Percentiles rank a stretch among this genome's conserved stretches.
Conservation (phyloP, 37 sponge, comb jelly and placozoan species). For the Hormiphora californensis region DNA sequence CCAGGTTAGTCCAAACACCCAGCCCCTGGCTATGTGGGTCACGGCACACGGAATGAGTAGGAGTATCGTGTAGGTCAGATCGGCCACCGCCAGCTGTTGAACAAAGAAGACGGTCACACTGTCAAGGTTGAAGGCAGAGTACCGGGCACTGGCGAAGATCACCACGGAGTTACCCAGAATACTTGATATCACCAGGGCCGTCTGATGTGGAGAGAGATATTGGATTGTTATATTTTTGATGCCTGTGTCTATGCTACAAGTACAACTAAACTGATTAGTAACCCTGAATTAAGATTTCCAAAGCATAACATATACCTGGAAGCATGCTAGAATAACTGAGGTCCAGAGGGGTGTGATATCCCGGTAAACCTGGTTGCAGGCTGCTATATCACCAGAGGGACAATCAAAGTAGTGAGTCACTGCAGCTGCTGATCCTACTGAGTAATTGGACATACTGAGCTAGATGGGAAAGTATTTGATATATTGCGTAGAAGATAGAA, state of each 20-base stretch:
- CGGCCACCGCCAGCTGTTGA: constrained; percentile 20
- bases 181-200: neutral
- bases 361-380: neutral
- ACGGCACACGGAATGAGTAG: neutral
- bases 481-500: no score
- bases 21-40: neutral
- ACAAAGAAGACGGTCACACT: constrained; percentile 15
- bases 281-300: no score
- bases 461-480: no score
- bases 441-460: no score
- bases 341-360: neutral
- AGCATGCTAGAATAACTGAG: neutral
- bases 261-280: no score
- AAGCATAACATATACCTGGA: no score
- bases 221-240: no score
- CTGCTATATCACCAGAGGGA: neutral
- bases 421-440: no score
- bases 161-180: neutral
- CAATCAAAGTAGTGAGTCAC: no score
- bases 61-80: neutral
- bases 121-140: constrained; percentile 27
- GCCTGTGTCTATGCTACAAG: no score
- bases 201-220: no score
- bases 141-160: neutral
- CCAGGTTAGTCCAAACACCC: neutral